Evolutionary conservation across 1,140 invertebrate species (phyloP).

Genomic region (Archegozetes longisetosus): DNA sequence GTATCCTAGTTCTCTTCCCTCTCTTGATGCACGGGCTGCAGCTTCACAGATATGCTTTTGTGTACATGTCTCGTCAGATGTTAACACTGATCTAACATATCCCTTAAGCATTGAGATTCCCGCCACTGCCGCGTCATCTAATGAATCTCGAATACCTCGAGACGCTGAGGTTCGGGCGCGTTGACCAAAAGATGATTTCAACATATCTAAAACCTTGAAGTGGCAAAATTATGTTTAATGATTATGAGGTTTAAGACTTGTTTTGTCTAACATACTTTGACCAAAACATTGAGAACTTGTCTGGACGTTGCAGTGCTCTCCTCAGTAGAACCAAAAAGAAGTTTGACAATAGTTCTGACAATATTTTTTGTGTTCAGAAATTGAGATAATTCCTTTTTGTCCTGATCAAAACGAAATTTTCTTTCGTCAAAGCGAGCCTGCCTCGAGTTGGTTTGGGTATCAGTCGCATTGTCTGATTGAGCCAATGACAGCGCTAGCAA

Average conservation of each 20-base stretch:
- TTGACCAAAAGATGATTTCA: constrained; percentile 23
- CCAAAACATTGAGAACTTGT: constrained; percentile 23
- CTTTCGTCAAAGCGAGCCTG: background rate
- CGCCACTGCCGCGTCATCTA: constrained; percentile 23
- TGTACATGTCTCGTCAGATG: constrained; percentile 57
- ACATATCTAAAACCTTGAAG: constrained; percentile 20
- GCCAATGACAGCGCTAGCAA: background rate
- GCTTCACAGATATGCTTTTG: constrained; percentile 71
- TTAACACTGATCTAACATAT: constrained; percentile 62
- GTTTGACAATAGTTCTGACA: constrained; percentile 23
- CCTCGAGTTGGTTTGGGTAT: background rate
- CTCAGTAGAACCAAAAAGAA: constrained; percentile 24
- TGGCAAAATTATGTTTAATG: background rate
- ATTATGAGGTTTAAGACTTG: background rate
- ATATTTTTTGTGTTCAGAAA: constrained; percentile 25
- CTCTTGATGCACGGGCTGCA: constrained; percentile 63
- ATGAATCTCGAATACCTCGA: constrained; percentile 16
- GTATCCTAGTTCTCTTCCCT: constrained; percentile 56
- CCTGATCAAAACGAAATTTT: constrained; percentile 10
- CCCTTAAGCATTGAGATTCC: constrained; percentile 36
- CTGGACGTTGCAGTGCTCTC: constrained; percentile 24
- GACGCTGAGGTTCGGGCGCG: constrained; percentile 18
- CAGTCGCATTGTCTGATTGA: background rate
- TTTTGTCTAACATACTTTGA: constrained; percentile 14
- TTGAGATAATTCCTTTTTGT: constrained; percentile 22